Evolutionary conservation across 2,797 vertebrate species (phyloP).

Genomic region (Helicolenus hilgendorfi): DNA sequence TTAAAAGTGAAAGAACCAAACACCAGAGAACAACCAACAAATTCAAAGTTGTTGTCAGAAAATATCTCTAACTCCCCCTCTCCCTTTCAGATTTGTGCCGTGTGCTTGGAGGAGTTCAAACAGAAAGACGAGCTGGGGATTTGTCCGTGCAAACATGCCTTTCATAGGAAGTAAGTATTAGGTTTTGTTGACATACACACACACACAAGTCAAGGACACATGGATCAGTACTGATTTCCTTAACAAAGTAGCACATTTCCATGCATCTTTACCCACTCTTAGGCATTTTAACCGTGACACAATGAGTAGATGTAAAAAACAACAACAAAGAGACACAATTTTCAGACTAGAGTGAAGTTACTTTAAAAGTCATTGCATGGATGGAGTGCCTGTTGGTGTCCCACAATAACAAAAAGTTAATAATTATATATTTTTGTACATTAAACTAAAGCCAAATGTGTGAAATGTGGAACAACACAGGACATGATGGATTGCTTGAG

Average conservation of each 20-base stretch:
- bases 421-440: not conserved
- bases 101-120: conserved; percentile 99
- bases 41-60: not conserved
- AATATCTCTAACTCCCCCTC: not conserved
- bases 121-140: conserved; percentile 99
- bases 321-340: not conserved
- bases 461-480: not conserved
- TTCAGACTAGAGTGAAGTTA: not conserved
- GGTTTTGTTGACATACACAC: conserved; percentile 17
- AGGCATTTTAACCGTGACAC: not conserved
- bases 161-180: conserved; percentile 97
- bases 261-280: not conserved
- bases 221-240: conserved; percentile 8
- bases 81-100: conserved; percentile 95
- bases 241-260: not conserved
- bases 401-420: not conserved
- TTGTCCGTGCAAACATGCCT: conserved; percentile 99
- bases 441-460: conserved; percentile 4
- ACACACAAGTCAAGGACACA: conserved; percentile 1
- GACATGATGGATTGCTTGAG: conserved; percentile 37
- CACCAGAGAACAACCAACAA: conserved; percentile 2
- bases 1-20: not conserved
- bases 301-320: not conserved
- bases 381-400: not conserved
- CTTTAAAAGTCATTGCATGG: not conserved